phyloP scores from a whole-genome alignment of 1,140 invertebrate genomes.

The Eueides isabella region DNA sequence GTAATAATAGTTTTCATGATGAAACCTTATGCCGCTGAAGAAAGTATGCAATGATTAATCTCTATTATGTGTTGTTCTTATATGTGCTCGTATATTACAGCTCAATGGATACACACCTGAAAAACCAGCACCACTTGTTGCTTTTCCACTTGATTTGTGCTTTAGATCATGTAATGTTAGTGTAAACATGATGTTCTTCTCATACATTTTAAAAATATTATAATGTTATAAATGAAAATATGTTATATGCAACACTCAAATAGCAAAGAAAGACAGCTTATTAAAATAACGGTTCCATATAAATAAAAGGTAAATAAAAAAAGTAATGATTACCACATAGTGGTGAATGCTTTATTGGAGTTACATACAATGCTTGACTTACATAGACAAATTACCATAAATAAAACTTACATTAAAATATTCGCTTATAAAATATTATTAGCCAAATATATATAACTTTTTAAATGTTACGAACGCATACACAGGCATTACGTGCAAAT shows the following conservation, averaged over 20 bases:
- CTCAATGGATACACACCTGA: slow-evolving; percentile 33
- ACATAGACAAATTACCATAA: slow-evolving; percentile 28
- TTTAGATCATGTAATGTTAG: slow-evolving; percentile 18
- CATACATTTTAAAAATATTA: background rate
- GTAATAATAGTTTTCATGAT: slow-evolving; percentile 34
- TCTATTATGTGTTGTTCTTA: slow-evolving; percentile 47
- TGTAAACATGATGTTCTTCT: background rate
- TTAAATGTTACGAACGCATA: background rate
- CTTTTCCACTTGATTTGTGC: slow-evolving; percentile 31
- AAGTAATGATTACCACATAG: slow-evolving; percentile 53
- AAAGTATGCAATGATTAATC: slow-evolving; percentile 46
- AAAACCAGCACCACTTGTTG: slow-evolving; percentile 50
- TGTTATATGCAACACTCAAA: background rate
- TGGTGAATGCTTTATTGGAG: slow-evolving; percentile 70
- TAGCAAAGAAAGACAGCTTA: too few relatives aligned
- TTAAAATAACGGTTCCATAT: background rate
- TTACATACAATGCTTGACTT: slow-evolving; percentile 44
- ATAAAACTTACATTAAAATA: slow-evolving; percentile 38
- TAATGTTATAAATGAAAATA: slow-evolving; percentile 3
- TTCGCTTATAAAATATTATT: slow-evolving; percentile 11
- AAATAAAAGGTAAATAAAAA: slow-evolving; percentile 4
- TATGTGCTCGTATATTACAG: slow-evolving; percentile 40
- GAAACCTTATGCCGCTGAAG: slow-evolving; percentile 31
- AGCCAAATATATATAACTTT: slow-evolving; percentile 5
- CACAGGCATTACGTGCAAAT: slow-evolving; percentile 19